Evolutionary conservation across 2,888 invertebrate species (phyloP).

Genomic region (Petrophora chlorosata): DNA sequence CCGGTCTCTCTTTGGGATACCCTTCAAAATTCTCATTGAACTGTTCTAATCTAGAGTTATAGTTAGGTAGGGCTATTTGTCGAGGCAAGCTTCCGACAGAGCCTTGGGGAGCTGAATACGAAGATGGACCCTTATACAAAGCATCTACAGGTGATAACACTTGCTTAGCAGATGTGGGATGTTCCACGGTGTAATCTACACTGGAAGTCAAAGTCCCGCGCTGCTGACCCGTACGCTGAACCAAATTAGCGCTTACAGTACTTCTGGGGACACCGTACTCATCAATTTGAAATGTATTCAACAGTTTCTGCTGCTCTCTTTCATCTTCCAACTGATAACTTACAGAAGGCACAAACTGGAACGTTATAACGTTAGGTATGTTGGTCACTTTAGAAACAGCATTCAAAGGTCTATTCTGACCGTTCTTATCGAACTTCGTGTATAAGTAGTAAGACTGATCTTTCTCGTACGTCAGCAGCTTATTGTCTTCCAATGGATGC

Average conservation of each 20-base stretch:
- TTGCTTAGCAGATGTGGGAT: constrained; percentile 49
- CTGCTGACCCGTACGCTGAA: constrained; percentile 42
- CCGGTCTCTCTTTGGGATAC: constrained; percentile 58
- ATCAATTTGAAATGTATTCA: constrained; percentile 63
- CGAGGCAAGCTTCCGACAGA: constrained; percentile 66
- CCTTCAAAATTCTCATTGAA: constrained; percentile 58
- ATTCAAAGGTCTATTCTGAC: constrained; percentile 39
- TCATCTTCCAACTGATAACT: constrained; percentile 67
- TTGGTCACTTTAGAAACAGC: constrained; percentile 34
- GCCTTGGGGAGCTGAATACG: constrained; percentile 71
- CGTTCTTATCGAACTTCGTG: constrained; percentile 59
- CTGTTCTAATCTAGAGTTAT: constrained; percentile 64
- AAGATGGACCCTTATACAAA: constrained; percentile 71
- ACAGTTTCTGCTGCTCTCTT: constrained; percentile 62
- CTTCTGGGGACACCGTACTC: constrained; percentile 61
- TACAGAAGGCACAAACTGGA: constrained; percentile 69
- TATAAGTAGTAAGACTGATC: constrained; percentile 72
- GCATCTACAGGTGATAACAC: constrained; percentile 45
- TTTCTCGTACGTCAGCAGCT: constrained; percentile 70
- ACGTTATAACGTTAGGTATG: constrained; percentile 50
- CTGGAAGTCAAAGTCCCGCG: constrained; percentile 49
- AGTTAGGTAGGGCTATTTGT: constrained; percentile 43
- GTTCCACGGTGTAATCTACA: constrained; percentile 58
- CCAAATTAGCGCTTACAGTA: constrained; percentile 35
- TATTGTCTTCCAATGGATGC: constrained; percentile 69